Base-by-base conservation (phyloP, 1,140 invertebrate species). In the Leptopilina boulardi region DNA sequence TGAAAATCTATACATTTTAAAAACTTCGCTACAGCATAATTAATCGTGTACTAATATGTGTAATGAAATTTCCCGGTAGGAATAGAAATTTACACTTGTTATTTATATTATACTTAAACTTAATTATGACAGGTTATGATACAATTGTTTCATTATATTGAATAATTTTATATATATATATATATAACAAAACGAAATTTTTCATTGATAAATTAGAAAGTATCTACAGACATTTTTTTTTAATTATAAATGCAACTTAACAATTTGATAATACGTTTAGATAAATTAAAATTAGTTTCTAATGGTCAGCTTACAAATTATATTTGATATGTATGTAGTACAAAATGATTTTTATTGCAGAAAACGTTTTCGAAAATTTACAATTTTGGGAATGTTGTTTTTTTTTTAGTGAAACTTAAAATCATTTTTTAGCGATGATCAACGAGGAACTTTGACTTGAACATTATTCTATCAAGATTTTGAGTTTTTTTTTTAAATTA, bases 21-120 rank as follows among this genome's bases (percentile, higher is more conserved):
- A 66, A 66, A 66, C 11, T 21, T 30, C 9, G 56, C 56, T 66
- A 66, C 56, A 66, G 56, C 26, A 66, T 30, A 66, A 66, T 66
- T 59, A 59, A 59, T 59, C 0, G 11, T 30, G 5, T 18, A 18
- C 5, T 18, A 51, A 18, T 18, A n/a, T n/a, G n/a, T 18, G 4
- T 51, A 51, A 18, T n/a, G 47, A 5, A 51, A 51, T 51, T 51
- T 51, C 47, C 47, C 47, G 15, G n/a, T 51, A 5, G 23, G 21
- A 66, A 23, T 66, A 2, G 30, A 59, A 51, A 66, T 66, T 66
- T 66, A 66, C 59, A 66, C 13, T 3, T 30, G 26, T 66, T 30
- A 66, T 30, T 34, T 66, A n/a, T n/a, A n/a, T n/a, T n/a, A n/a
- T 66, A 6, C 26, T 23, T 66, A 30, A 66, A 66, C 59, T 66